phyloP scores from a whole-genome alignment of 2,113 vertebrate genomes.

The Antennarius striatus region DNA sequence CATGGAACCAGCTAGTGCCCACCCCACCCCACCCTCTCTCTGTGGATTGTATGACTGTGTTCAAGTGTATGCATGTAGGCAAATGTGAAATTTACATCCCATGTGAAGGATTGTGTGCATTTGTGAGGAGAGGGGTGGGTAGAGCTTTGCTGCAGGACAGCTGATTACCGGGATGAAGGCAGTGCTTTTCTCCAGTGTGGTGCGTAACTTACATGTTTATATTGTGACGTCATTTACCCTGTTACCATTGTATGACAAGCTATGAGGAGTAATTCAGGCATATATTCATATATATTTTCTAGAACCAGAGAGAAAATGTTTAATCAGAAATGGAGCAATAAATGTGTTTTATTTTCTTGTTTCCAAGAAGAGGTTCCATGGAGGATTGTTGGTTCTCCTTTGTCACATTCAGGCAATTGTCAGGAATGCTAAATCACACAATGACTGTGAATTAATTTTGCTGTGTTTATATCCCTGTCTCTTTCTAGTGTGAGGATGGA shows the following conservation, averaged over 20 bases:
- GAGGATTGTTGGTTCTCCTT: constrained; percentile 57
- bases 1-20: constrained; percentile 66
- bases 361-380: constrained; percentile 44
- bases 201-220: constrained; percentile 69
- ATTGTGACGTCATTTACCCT: constrained; percentile 70
- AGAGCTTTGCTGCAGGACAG: constrained; percentile 83
- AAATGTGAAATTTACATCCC: constrained; percentile 7
- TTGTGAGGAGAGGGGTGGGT: constrained; percentile 55
- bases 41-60: constrained; percentile 23
- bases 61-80: constrained; percentile 26
- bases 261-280: constrained; percentile 60
- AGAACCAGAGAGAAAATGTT: constrained; percentile 76
- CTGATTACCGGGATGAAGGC: constrained; percentile 72
- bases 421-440: constrained; percentile 66
- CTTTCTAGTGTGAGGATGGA: constrained; percentile 21
- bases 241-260: constrained; percentile 63
- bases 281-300: constrained; percentile 81
- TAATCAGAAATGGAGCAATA: constrained; percentile 82
- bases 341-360: constrained; percentile 78
- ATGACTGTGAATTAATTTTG: constrained; percentile 65
- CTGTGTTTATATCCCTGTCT: constrained; percentile 22
- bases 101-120: constrained; percentile 22
- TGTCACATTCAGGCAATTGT: constrained; percentile 72
- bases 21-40: constrained; percentile 46
- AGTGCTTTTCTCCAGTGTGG: constrained; percentile 71